These are phyloP conservation scores for Molossus molossus DNA, from an alignment of 2,797 vertebrate species.

Conservation along the genomic window DNA sequence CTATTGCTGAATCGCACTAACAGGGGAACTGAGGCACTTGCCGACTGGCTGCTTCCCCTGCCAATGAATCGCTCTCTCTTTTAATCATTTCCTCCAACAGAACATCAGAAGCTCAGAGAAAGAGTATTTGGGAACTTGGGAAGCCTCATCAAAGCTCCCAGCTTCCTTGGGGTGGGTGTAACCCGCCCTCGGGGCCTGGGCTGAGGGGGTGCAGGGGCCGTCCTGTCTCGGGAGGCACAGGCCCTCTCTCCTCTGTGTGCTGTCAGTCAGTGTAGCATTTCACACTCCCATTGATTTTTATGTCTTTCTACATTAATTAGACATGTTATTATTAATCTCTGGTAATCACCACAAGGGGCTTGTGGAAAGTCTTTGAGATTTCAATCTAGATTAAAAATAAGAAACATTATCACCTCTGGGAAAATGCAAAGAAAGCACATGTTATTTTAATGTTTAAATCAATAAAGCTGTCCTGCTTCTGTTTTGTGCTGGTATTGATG, in stretches of 20 bases:
- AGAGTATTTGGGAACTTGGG: background rate
- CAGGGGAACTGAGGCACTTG: background rate
- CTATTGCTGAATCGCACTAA: background rate
- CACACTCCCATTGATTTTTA: slow-evolving; percentile 87
- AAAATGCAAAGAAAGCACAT: slow-evolving; percentile 86
- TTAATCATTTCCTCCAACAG: slow-evolving; percentile 2
- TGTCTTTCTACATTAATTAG: slow-evolving; percentile 87
- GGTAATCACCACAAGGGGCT: slow-evolving; percentile 78
- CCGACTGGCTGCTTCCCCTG: accelerated
- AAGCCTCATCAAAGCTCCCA: background rate
- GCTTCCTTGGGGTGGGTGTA: background rate
- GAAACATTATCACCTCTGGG: slow-evolving; percentile 87
- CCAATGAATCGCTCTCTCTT: accelerated
- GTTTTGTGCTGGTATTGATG: slow-evolving; percentile 85
- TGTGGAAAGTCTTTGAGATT: slow-evolving; percentile 84
- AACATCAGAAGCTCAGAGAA: background rate
- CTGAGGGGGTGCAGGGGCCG: background rate
- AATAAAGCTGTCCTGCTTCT: slow-evolving; percentile 86
- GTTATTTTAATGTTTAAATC: slow-evolving; percentile 90
- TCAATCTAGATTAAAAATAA: slow-evolving; percentile 88
- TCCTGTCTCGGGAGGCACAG: background rate
- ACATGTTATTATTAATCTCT: slow-evolving; percentile 89
- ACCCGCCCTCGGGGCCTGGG: background rate
- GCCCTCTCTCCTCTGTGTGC: accelerated
- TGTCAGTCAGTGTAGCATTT: slow-evolving; percentile 58